Conservation (phyloP, 2,113 vertebrate species). For the Loxodonta africana region DNA sequence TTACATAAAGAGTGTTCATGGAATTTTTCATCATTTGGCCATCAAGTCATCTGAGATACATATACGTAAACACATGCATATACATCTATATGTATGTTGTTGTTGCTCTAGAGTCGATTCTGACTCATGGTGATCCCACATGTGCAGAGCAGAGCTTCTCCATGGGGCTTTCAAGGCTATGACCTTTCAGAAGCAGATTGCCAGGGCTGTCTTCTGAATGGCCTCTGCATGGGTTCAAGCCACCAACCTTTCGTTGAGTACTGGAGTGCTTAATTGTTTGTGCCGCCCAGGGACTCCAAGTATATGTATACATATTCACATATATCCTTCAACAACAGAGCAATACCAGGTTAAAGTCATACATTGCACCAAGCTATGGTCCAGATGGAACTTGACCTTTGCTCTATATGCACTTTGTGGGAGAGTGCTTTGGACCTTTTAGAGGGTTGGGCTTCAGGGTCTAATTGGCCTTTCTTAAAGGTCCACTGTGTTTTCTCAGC, state of each 20-base stretch:
- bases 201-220: neutral
- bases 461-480: neutral
- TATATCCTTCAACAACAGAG: neutral
- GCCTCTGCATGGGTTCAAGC: neutral
- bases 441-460: neutral
- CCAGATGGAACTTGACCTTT: neutral
- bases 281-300: neutral
- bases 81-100: neutral
- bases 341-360: neutral
- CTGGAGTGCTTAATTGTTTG: neutral
- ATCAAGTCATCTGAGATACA: neutral
- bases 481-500: conserved; percentile 13
- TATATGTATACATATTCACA: neutral
- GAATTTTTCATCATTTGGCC: neutral
- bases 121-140: neutral
- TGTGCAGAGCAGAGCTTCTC: neutral
- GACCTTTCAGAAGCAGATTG: neutral
- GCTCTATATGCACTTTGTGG: neutral
- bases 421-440: conserved; percentile 49
- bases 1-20: neutral
- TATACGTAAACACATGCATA: neutral
- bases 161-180: neutral
- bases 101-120: neutral
- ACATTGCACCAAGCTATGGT: neutral
- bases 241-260: neutral